Percentiles rank a stretch among this genome's conserved stretches.
Evolutionary conservation across 2,888 invertebrate genomes (phyloP).

Genomic region (Temnothorax unifasciatus): DNA sequence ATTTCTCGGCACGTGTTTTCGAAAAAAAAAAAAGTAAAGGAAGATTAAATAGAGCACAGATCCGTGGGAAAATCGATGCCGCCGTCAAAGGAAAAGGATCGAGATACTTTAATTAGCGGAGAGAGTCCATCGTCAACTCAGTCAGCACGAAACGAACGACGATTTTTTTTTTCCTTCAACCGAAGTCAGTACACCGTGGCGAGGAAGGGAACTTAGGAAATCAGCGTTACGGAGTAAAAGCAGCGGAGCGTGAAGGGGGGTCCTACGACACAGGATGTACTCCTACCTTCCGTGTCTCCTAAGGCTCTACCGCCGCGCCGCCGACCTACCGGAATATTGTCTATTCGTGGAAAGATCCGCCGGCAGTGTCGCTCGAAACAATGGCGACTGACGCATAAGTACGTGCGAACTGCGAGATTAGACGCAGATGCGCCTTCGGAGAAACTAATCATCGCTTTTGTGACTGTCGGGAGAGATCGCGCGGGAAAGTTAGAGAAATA

Average conservation of each 20-base stretch:
- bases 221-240: constrained; percentile 83
- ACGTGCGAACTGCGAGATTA: constrained; percentile 70
- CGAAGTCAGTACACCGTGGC: constrained; percentile 67
- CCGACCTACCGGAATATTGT: constrained; percentile 72
- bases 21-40: background rate
- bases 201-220: constrained; percentile 81
- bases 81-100: constrained; percentile 28
- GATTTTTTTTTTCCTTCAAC: constrained; percentile 30
- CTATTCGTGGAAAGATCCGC: constrained; percentile 78
- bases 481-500: constrained; percentile 49
- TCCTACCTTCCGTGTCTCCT: constrained; percentile 80
- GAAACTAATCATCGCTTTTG: constrained; percentile 41
- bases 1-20: background rate
- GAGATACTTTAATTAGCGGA: constrained; percentile 66
- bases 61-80: constrained; percentile 58
- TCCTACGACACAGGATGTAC: constrained; percentile 80
- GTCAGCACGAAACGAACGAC: constrained; percentile 30
- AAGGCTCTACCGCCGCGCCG: constrained; percentile 63
- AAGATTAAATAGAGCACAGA: constrained; percentile 10
- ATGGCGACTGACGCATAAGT: constrained; percentile 64
- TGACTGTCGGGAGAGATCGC: constrained; percentile 28
- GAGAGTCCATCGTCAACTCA: constrained; percentile 58
- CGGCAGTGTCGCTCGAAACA: constrained; percentile 68
- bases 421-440: constrained; percentile 29
- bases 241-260: constrained; percentile 80